A percentile compares a stretch with the other conserved stretches of the same genome.
phyloP scores from a whole-genome alignment of 37 sponge, comb jelly and placozoan species.

The Ianthella basta region DNA sequence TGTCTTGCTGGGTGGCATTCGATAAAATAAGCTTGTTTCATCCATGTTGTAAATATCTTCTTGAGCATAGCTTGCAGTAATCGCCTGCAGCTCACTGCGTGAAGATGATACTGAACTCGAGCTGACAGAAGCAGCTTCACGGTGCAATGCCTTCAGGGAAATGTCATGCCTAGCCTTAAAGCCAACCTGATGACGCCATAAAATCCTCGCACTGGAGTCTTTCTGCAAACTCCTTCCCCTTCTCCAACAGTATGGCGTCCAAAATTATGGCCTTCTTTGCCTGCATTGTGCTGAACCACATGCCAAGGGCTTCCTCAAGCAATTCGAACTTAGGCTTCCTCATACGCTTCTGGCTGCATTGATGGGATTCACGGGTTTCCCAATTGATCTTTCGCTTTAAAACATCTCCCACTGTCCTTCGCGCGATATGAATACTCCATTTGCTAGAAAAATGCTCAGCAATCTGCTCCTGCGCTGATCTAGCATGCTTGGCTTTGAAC shows the following conservation, averaged over 20 bases:
- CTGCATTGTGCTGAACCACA: conserved; percentile 22
- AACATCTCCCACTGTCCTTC: conserved; percentile 14
- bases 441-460: conserved; percentile 1
- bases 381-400: conserved; percentile 11
- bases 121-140: conserved; percentile 13
- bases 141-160: conserved; percentile 10
- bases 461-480: conserved; percentile 17
- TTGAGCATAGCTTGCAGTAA: neutral
- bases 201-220: conserved; percentile 1
- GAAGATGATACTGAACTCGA: neutral
- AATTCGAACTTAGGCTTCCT: conserved; percentile 22
- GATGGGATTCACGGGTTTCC: neutral
- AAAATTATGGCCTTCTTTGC: conserved; percentile 16
- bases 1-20: conserved; percentile 24
- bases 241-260: conserved; percentile 1
- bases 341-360: neutral
- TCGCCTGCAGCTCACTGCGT: neutral
- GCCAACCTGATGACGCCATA: conserved; percentile 5
- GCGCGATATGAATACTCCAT: conserved; percentile 6
- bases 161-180: conserved; percentile 26
- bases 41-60: conserved; percentile 11
- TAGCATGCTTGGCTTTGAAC: neutral
- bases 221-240: conserved; percentile 2
- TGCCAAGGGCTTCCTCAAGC: conserved; percentile 1
- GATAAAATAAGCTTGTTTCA: neutral